Evolutionary conservation across 1,140 invertebrate genomes (phyloP).

Genomic region (Nasonia giraulti): DNA sequence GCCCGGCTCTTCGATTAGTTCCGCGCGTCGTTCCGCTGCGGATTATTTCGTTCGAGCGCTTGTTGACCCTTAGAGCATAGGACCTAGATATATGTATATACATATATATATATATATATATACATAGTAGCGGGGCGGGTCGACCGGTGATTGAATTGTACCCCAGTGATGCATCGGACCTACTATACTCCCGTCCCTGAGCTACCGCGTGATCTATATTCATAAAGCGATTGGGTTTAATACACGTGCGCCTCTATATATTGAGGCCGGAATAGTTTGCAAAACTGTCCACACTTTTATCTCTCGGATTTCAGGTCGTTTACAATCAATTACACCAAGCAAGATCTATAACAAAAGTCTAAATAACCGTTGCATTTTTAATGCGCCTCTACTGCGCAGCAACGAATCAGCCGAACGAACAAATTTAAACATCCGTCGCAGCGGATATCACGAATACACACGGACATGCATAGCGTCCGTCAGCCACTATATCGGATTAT

Average conservation of each 20-base stretch:
- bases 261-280: neutral
- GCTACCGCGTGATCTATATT: constrained; percentile 37
- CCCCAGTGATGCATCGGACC: neutral
- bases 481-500: constrained; percentile 6
- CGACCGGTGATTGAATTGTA: constrained; percentile 37
- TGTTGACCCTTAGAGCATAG: constrained; percentile 30
- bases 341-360: too few species aligned
- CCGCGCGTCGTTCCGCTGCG: neutral
- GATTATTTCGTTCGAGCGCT: constrained; percentile 11
- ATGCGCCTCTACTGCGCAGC: too few species aligned
- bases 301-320: too few species aligned
- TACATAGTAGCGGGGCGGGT: neutral
- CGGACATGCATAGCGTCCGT: neutral
- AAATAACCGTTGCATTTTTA: too few species aligned
- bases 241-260: neutral
- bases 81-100: constrained; percentile 5
- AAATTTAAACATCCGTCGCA: neutral
- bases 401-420: neutral
- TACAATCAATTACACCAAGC: too few species aligned
- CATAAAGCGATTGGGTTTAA: constrained; percentile 23
- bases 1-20: constrained; percentile 28
- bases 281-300: neutral
- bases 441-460: neutral
- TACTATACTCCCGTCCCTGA: neutral
- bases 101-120: neutral